phyloP scores from a whole-genome alignment of 2,888 invertebrate genomes.

The Caenorhabditis zanzibari region DNA sequence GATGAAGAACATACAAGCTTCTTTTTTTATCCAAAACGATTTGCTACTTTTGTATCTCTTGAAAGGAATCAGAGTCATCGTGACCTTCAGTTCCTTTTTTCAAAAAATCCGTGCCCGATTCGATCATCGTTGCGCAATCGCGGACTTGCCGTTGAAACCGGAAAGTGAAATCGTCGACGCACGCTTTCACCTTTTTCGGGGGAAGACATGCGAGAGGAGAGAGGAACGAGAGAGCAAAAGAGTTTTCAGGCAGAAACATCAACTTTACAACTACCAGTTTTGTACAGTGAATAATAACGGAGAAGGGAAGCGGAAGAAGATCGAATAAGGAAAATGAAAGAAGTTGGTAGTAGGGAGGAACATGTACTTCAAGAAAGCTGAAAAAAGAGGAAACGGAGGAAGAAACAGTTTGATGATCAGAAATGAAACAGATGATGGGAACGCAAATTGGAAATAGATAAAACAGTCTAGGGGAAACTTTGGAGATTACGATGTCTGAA shows the following conservation, averaged over 20 bases:
- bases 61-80: conserved; percentile 1
- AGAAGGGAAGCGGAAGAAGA: conserved; percentile 57
- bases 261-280: conserved; percentile 66
- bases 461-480: background rate
- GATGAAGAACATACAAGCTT: conserved; percentile 11
- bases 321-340: conserved; percentile 36
- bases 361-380: conserved; percentile 35
- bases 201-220: conserved; percentile 9
- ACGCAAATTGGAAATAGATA: background rate
- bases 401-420: conserved; percentile 52
- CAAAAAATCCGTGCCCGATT: conserved; percentile 34
- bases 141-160: conserved; percentile 49
- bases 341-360: conserved; percentile 11
- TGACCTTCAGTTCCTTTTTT: conserved; percentile 45
- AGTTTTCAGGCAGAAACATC: conserved; percentile 40
- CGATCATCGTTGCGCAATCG: conserved; percentile 56
- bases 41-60: conserved; percentile 1
- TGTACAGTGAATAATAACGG: conserved; percentile 56
- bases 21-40: conserved; percentile 13
- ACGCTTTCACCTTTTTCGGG: conserved; percentile 58
- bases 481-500: background rate
- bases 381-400: conserved; percentile 16
- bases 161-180: conserved; percentile 61
- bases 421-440: conserved; percentile 11
- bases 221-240: conserved; percentile 27